Evolutionary conservation across 1,140 invertebrate genomes (phyloP).

Genomic region (Zaprionus vittiger): DNA sequence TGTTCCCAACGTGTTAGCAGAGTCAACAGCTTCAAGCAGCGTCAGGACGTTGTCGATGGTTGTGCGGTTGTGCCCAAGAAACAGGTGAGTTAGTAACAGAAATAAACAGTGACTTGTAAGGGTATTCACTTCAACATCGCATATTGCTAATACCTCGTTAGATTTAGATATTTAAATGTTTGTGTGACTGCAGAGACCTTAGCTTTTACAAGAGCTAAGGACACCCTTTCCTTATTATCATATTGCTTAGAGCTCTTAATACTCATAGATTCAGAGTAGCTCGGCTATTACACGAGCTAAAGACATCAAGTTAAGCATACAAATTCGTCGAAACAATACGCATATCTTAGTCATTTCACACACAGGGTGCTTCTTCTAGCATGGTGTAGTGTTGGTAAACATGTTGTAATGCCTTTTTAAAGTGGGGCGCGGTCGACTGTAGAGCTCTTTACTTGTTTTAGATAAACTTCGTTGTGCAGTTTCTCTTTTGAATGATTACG

Average conservation of each 20-base stretch:
- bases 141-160: neutral
- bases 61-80: conserved; percentile 57
- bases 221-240: neutral
- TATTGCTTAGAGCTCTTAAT: neutral
- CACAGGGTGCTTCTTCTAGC: no score
- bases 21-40: conserved; percentile 59
- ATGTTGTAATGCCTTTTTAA: neutral
- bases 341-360: neutral
- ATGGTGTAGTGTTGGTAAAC: neutral
- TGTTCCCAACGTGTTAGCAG: conserved; percentile 40
- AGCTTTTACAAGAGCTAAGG: neutral
- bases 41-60: conserved; percentile 66
- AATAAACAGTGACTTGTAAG: neutral
- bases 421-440: neutral
- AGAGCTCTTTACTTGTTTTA: neutral
- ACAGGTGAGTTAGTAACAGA: conserved; percentile 47
- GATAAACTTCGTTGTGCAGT: neutral
- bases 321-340: neutral
- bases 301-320: neutral
- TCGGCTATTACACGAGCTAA: neutral
- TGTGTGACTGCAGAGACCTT: neutral
- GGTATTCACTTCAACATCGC: neutral
- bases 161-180: neutral
- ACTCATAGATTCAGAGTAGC: neutral
- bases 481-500: neutral